phyloP scores from a whole-genome alignment of 64 coral and sea anemone species.

The Pocillopora verrucosa region DNA sequence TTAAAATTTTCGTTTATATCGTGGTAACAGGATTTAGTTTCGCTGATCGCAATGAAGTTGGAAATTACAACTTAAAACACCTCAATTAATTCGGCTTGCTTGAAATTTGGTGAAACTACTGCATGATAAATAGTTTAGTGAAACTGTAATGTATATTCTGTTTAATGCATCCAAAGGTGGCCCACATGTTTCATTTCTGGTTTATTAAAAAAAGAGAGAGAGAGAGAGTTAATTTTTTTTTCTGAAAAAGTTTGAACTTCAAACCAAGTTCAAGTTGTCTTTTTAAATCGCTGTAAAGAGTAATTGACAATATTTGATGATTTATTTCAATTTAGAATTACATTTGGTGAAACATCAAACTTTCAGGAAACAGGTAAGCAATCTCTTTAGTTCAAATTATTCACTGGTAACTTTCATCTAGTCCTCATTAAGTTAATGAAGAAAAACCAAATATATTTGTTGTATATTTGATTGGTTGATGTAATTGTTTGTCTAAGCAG shows the following conservation, averaged over 20 bases:
- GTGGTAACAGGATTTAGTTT: too few relatives aligned
- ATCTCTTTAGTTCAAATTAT: not conserved
- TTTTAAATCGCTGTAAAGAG: not conserved
- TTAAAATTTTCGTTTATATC: too few relatives aligned
- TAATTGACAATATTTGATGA: conserved; percentile 39
- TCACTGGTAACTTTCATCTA: not conserved
- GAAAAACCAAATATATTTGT: not conserved
- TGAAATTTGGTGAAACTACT: too few relatives aligned
- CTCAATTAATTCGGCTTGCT: too few relatives aligned
- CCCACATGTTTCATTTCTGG: not conserved
- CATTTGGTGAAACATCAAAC: conserved; percentile 46
- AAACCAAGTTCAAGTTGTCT: not conserved
- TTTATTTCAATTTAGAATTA: conserved; percentile 55
- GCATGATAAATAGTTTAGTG: too few relatives aligned
- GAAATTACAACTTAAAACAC: too few relatives aligned
- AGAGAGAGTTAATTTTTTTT: too few relatives aligned
- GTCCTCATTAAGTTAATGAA: not conserved
- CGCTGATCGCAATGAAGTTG: too few relatives aligned
- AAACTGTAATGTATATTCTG: too few relatives aligned
- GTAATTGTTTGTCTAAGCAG: not conserved
- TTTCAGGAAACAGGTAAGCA: conserved; percentile 40
- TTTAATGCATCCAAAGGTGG: too few relatives aligned
- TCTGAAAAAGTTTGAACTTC: too few relatives aligned
- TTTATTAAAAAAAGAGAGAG: too few relatives aligned
- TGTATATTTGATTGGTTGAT: not conserved